Percentiles rank a stretch among this genome's conserved stretches.
Conservation (phyloP, 2,888 invertebrate genomes). For the Andricus curvator region DNA sequence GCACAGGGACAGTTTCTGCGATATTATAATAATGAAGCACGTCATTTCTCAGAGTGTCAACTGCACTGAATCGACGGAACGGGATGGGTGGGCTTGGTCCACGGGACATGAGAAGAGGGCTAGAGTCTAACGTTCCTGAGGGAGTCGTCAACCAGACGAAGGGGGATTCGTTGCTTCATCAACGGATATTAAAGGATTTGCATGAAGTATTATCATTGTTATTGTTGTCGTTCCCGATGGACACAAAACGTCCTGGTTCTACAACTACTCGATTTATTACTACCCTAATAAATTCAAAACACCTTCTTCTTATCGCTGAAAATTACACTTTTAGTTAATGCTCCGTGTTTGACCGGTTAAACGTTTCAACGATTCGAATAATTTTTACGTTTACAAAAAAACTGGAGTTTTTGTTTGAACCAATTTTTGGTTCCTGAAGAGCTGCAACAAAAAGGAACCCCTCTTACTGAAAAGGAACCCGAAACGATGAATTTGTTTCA, state of each 20-base stretch:
- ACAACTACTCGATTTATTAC: conserved; percentile 1
- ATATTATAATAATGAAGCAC: conserved; percentile 74
- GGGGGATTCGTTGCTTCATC: conserved; percentile 73
- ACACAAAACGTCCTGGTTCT: conserved; percentile 41
- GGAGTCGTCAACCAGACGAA: conserved; percentile 69
- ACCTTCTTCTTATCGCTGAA: not conserved
- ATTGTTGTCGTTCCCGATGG: conserved; percentile 67
- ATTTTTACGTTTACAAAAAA: too few species aligned
- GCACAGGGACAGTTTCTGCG: conserved; percentile 51
- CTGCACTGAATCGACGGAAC: conserved; percentile 74
- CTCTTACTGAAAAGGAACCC: too few species aligned
- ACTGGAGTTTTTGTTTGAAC: too few species aligned
- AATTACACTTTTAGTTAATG: not conserved
- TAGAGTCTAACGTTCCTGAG: conserved; percentile 64
- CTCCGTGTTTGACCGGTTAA: too few species aligned
- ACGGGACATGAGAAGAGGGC: conserved; percentile 58
- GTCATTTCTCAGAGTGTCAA: conserved; percentile 78
- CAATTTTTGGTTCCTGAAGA: too few species aligned
- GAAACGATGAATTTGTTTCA: too few species aligned
- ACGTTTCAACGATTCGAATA: too few species aligned
- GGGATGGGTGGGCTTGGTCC: conserved; percentile 68
- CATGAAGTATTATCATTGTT: conserved; percentile 76
- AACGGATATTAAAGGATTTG: conserved; percentile 78
- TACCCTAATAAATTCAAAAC: not conserved
- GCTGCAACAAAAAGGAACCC: too few species aligned